phyloP scores from a whole-genome alignment of 2,113 vertebrate genomes.

The Pampusana beccarii region DNA sequence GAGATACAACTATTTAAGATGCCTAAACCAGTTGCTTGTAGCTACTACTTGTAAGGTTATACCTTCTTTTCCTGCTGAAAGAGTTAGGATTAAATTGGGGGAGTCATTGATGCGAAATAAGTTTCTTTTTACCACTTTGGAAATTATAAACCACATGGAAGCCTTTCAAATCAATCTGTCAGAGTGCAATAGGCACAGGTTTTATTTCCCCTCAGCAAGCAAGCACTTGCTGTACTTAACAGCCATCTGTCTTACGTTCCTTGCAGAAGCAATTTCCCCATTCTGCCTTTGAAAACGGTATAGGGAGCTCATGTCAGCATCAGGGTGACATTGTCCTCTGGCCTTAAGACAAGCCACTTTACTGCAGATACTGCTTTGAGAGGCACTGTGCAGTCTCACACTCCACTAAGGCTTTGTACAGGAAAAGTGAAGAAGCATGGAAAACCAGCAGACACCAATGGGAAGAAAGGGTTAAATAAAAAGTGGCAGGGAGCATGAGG shows the following conservation, averaged over 20 bases:
- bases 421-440: neutral
- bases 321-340: neutral
- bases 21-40: neutral
- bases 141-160: conserved; percentile 7
- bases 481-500: neutral
- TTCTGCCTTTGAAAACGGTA: neutral
- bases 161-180: conserved; percentile 37
- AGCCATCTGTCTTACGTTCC: conserved; percentile 1
- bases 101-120: neutral
- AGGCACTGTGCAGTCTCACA: neutral
- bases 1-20: neutral
- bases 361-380: neutral
- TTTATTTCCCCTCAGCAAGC: conserved; percentile 26
- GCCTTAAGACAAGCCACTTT: neutral
- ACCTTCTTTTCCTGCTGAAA: neutral
- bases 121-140: neutral
- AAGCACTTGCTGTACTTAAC: neutral
- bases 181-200: conserved; percentile 9
- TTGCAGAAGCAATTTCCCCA: conserved; percentile 7
- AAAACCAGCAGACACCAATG: neutral
- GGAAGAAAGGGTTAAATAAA: neutral
- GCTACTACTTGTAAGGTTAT: neutral
- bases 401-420: neutral
- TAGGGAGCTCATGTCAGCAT: neutral
- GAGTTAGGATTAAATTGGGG: neutral